These are phyloP conservation scores for Manacus vitellinus DNA, from an alignment of 2,113 vertebrate species.

Conservation along the genomic window DNA sequence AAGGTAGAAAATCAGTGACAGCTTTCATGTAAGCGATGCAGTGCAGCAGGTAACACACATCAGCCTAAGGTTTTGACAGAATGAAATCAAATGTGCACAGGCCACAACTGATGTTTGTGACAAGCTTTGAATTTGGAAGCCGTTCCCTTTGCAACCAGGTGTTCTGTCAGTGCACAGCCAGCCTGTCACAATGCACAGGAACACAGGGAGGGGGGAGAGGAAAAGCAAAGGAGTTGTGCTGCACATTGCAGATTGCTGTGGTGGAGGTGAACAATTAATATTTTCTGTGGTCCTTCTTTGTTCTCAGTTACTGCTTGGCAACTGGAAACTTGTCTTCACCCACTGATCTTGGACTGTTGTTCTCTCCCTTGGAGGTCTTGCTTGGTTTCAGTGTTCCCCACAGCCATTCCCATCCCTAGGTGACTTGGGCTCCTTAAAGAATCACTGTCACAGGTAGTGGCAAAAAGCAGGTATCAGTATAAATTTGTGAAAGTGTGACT, in stretches of 20 bases:
- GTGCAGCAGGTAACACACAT: neutral
- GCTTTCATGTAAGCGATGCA: neutral
- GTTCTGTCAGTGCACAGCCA: neutral
- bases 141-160: neutral
- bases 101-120: neutral
- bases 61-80: neutral
- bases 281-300: neutral
- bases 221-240: neutral
- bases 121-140: neutral
- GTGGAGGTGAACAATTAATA: neutral
- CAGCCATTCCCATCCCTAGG: accelerated
- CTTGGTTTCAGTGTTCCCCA: neutral
- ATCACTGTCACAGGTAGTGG: neutral
- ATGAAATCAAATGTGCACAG: neutral
- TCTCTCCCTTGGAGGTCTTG: neutral
- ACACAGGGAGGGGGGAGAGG: neutral
- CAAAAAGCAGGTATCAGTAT: neutral
- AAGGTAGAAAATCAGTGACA: neutral
- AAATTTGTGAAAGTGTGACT: neutral
- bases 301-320: neutral
- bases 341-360: neutral
- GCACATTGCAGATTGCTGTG: accelerated
- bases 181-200: neutral
- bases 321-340: neutral
- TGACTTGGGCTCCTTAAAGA: neutral